Base-by-base conservation (phyloP, 2,888 invertebrate genomes). In the Eudemis profundana region DNA sequence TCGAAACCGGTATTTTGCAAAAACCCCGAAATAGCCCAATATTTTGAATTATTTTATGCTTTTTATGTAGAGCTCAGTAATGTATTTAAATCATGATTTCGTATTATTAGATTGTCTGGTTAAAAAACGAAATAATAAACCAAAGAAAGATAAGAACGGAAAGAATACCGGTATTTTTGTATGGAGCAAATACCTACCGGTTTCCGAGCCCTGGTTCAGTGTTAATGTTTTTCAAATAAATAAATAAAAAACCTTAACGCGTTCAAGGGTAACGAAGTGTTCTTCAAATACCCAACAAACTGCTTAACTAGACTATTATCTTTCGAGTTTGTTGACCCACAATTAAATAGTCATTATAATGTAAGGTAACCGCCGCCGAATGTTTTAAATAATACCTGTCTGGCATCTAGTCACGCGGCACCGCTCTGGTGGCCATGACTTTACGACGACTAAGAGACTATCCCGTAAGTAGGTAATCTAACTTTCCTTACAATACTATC, bases 271-370 rank as follows among this genome's bases (percentile, higher is more conserved):
- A 60, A 60, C 60, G 44, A 38, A 36, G 27, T 44, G 51, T 42
- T 53, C 60, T 46, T 60, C 60, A 65, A 70, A 72, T 61, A 63
- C 63, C 38, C 59, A 68, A 70, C 70, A 70, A 65, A 61, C 67
- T 68, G 59, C 61, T 63, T 72, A 68, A 70, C 67, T 33, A 62
- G 63, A 67, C 62, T 73, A 75, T 73, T 75, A 72, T 71, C 73
- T 70, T 69, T 33, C 64, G 73, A 82, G 85, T 78, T 70, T 82
- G 78, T 84, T 86, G 83, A 85, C 83, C 86, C 74, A 79, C 79
- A 83, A 87, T 87, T 86, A 86, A 83, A 86, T 80, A 77, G 73
- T 79, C 81, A 76, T 86, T 84, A 83, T 75, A 75, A 79, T 75
- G 73, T 74, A 70, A 78, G 75, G 71, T 65, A 65, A 65, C 64